phyloP scores from a whole-genome alignment of 2,797 vertebrate genomes.

The Spea hammondii region DNA sequence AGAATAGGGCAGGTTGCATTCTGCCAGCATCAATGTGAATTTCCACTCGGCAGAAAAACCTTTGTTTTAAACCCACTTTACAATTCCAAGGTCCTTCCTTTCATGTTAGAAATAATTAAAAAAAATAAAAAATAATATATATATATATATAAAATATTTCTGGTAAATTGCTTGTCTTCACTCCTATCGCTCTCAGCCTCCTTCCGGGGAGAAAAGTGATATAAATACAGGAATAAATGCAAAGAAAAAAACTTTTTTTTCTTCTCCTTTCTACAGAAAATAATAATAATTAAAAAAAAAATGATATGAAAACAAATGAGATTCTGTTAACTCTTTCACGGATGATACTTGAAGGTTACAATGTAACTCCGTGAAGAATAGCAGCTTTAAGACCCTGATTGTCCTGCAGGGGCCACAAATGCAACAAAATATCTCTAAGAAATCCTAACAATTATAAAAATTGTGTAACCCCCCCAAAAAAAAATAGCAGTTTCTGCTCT shows the following conservation, averaged over 20 bases:
- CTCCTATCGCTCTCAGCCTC: background rate
- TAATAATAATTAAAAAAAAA: no score
- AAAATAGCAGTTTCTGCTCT: background rate
- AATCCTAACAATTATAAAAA: no score
- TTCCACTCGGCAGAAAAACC: background rate
- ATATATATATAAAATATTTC: constrained; percentile 6
- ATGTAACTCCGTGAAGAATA: no score
- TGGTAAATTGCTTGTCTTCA: background rate
- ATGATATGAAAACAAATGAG: no score
- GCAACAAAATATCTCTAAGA: no score
- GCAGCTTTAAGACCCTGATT: no score
- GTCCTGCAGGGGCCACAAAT: no score
- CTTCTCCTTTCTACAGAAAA: no score
- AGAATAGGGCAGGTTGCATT: constrained; percentile 22
- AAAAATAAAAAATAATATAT: background rate
- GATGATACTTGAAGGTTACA: no score
- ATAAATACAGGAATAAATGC: background rate
- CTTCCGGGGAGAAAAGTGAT: background rate
- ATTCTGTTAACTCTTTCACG: no score
- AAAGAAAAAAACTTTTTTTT: no score
- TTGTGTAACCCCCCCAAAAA: no score
- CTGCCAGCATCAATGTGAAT: background rate
- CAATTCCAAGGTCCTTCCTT: constrained; percentile 40
- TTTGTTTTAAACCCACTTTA: constrained; percentile 43
- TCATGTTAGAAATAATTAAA: constrained; percentile 27